Percentiles rank a stretch among this genome's conserved stretches.
Evolutionary conservation across 2,113 vertebrate genomes (phyloP).

Genomic region (Pangasianodon hypophthalmus): DNA sequence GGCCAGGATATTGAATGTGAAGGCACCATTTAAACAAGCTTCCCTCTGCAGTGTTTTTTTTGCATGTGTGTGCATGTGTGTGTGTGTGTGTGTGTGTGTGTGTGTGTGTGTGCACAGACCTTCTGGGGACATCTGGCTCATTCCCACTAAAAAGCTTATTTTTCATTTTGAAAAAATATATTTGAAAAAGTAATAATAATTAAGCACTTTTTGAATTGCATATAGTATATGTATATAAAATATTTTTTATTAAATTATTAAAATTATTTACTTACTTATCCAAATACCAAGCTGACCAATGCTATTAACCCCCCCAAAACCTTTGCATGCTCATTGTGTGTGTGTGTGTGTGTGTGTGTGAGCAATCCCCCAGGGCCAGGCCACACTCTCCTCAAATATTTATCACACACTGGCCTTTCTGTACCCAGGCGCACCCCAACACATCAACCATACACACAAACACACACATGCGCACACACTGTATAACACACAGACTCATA

Average conservation of each 20-base stretch:
- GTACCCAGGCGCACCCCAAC: not conserved
- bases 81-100: slow-evolving; percentile 11
- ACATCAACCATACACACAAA: not conserved
- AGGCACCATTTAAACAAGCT: slow-evolving; percentile 59
- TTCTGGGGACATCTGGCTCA: too few species aligned
- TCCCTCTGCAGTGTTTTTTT: slow-evolving; percentile 21
- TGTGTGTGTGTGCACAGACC: not conserved
- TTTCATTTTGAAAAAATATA: too few species aligned
- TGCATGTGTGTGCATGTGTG: slow-evolving; percentile 14
- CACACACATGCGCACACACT: not conserved
- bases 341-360: slow-evolving; percentile 1
- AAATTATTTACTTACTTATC: too few species aligned
- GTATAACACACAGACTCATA: not conserved
- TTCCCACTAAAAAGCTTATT: too few species aligned
- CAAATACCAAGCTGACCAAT: too few species aligned
- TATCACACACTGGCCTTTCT: not conserved
- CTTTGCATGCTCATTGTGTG: not conserved
- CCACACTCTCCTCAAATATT: not conserved
- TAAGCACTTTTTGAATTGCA: too few species aligned
- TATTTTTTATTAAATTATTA: not conserved
- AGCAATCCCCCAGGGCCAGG: not conserved
- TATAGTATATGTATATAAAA: too few species aligned
- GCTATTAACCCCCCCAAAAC: too few species aligned
- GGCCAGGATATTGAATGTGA: slow-evolving; percentile 62
- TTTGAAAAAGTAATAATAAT: too few species aligned